Evolutionary conservation across 2,888 invertebrate species (phyloP).

Genomic region (Agelastica alni): DNA sequence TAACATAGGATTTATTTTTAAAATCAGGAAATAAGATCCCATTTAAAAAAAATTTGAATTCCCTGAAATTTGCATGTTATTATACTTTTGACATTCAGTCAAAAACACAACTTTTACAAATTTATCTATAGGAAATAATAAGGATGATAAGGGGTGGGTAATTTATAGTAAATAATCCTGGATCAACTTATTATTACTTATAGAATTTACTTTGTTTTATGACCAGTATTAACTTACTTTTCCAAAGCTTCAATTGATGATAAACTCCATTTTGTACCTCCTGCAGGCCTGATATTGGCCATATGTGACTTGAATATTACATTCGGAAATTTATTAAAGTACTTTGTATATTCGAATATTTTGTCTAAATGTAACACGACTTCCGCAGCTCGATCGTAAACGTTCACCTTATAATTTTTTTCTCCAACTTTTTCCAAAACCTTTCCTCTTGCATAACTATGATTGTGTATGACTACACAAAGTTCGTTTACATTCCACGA

Average conservation of each 20-base stretch:
- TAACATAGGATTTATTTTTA: too few species aligned
- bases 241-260: constrained; percentile 65
- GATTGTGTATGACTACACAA: constrained; percentile 56
- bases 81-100: too few species aligned
- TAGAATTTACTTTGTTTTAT: too few species aligned
- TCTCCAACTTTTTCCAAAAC: constrained; percentile 56
- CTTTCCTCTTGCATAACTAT: constrained; percentile 66
- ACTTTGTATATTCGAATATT: constrained; percentile 34
- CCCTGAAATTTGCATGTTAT: too few species aligned
- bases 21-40: too few species aligned
- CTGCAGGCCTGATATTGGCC: constrained; percentile 70
- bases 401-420: constrained; percentile 61
- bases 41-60: too few species aligned
- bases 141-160: too few species aligned
- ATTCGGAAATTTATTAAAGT: constrained; percentile 61
- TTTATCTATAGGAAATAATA: too few species aligned
- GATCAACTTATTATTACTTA: too few species aligned
- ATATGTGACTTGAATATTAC: constrained; percentile 71
- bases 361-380: constrained; percentile 50
- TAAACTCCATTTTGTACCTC: constrained; percentile 65
- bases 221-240: constrained; percentile 21
- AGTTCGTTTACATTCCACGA: constrained; percentile 42
- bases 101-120: too few species aligned
- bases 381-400: constrained; percentile 68
- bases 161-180: too few species aligned